Conservation (phyloP, 2,888 invertebrate genomes). For the Andricus curvator region DNA sequence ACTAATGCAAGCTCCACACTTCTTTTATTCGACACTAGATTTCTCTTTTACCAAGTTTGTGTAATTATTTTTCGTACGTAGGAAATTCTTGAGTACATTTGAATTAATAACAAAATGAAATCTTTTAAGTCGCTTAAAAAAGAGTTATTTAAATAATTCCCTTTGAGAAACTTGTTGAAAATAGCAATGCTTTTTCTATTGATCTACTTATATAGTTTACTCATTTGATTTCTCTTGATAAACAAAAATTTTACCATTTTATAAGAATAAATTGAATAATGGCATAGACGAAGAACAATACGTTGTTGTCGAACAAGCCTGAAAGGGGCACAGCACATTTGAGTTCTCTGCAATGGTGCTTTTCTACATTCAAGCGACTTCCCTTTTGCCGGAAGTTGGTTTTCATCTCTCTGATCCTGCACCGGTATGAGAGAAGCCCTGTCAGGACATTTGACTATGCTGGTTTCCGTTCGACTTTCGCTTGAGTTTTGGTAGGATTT, state of each 20-base stretch:
- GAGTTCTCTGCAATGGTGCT: neutral
- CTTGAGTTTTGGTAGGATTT: slow-evolving; percentile 61
- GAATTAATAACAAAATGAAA: neutral
- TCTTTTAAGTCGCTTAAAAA: neutral
- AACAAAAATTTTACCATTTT: neutral
- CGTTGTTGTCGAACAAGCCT: neutral
- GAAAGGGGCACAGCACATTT: neutral
- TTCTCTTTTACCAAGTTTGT: slow-evolving; percentile 38
- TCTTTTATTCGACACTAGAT: neutral
- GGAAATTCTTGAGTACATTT: neutral
- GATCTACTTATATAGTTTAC: neutral
- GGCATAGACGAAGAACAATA: neutral
- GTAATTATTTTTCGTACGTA: neutral
- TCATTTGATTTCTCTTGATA: neutral
- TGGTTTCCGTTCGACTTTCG: slow-evolving; percentile 49
- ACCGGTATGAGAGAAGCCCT: slow-evolving; percentile 44
- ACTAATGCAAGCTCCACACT: slow-evolving; percentile 33
- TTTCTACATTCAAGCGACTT: slow-evolving; percentile 20
- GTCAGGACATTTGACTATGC: slow-evolving; percentile 43
- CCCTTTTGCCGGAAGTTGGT: slow-evolving; percentile 40
- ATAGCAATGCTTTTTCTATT: neutral
- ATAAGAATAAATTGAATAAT: neutral
- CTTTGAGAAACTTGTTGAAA: neutral
- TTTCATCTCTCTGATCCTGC: slow-evolving; percentile 47
- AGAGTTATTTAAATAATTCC: neutral